Base-by-base conservation (phyloP, 2,888 invertebrate species). In the Agrypnus murinus region DNA sequence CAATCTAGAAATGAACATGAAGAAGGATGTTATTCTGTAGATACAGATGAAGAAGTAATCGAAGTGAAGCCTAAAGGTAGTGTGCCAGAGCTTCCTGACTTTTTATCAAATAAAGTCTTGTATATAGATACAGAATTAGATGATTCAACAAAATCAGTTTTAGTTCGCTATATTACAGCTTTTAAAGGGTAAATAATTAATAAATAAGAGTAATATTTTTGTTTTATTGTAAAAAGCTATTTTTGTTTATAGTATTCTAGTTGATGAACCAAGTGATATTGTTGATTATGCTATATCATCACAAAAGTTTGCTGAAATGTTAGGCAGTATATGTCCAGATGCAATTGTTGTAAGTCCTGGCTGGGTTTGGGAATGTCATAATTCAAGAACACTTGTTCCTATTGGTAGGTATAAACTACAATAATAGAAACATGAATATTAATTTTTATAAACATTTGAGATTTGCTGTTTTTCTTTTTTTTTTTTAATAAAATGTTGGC, bases 291-390 rank as follows among this genome's bases (percentile, higher is more conserved):
- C 80, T 10, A 77, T 84, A 15, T 81, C 83, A 15, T 78, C 75
- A n/a, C 74, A 78, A 69, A 75, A 78, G 3, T 78, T 78, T 63
- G 77, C 75, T 40, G 75, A 76, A 19, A 66, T 71, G 12, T 45
- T 83, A 31, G 81, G 79, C 69, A 78, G 77, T 45, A 68, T 77
- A n/a, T 80, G 77, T 69, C 70, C 74, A 17, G 75, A 77, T 43
- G 80, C 77, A 12, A 68, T 72, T 48, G 78, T 87, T 80, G 87
- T 90, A 68, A 85, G 84, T 65, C 87, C 89, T 12, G 87, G 87
- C 66, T 92, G 91, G 92, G 84, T 92, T 75, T 89, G 89, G 86
- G 84, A 86, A 65, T 91, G 91, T 78, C 89, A 90, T 80, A 87
- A 87, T 68, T 71, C 75, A 25, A 80, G 83, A 75, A 77, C 75